Conservation (phyloP, 2,797 vertebrate species). For the Gastrophryne carolinensis region DNA sequence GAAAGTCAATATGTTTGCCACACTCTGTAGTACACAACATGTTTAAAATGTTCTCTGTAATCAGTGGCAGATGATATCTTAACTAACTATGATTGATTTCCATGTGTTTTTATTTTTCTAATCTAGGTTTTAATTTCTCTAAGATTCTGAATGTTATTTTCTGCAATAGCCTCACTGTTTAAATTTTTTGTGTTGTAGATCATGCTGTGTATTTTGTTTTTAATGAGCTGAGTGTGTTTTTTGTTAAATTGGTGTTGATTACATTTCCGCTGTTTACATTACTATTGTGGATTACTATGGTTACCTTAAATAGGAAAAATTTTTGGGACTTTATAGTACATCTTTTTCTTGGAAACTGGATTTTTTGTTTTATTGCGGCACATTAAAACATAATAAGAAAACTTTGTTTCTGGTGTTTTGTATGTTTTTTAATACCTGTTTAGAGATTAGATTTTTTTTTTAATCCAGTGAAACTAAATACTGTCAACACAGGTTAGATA, state of each 20-base stretch:
- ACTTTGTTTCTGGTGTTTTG: too few relatives aligned
- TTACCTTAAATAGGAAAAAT: neutral
- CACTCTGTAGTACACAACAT: neutral
- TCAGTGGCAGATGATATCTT: neutral
- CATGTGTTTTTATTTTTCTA: slow-evolving; percentile 16
- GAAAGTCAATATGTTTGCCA: neutral
- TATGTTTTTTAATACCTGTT: too few relatives aligned
- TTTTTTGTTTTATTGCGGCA: too few relatives aligned
- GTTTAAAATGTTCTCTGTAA: neutral
- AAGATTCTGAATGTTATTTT: neutral
- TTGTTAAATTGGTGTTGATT: slow-evolving; percentile 17
- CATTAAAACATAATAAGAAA: too few relatives aligned
- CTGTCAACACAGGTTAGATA: too few relatives aligned
- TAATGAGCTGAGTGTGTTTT: slow-evolving; percentile 4
- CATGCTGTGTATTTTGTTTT: slow-evolving; percentile 1
- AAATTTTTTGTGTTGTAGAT: neutral
- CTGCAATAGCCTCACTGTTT: neutral
- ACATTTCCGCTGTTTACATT: slow-evolving; percentile 20
- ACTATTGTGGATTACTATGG: neutral
- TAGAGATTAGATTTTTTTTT: too few relatives aligned
- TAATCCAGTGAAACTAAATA: too few relatives aligned
- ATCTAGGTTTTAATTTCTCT: neutral
- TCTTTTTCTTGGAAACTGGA: neutral
- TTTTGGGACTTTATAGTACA: neutral
- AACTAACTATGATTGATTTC: neutral